A percentile compares a stretch with the other conserved stretches of the same genome.
phyloP scores from a whole-genome alignment of 2,797 vertebrate genomes.

The Hydrolagus colliei region DNA sequence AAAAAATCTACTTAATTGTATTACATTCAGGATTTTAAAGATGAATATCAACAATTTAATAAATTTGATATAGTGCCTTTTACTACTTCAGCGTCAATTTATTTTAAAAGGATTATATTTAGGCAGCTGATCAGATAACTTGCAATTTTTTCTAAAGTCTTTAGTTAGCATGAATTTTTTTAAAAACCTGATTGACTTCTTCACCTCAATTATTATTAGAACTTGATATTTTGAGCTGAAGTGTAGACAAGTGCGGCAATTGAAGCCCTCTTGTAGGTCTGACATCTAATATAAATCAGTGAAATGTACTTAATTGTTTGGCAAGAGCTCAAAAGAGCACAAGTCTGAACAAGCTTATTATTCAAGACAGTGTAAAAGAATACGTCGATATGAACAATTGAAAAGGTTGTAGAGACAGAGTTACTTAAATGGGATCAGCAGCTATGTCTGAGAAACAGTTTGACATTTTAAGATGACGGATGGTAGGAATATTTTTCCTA shows the following conservation, averaged over 20 bases:
- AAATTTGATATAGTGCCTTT: too few species aligned
- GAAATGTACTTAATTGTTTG: not conserved
- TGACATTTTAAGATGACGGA: not conserved
- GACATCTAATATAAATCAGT: not conserved
- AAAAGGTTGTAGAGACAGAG: not conserved
- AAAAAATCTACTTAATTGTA: too few species aligned
- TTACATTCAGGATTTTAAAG: too few species aligned
- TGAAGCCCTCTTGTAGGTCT: not conserved
- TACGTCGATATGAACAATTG: not conserved
- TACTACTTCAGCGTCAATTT: too few species aligned
- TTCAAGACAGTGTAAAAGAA: not conserved
- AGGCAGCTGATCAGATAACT: too few species aligned
- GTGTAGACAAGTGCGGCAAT: not conserved
- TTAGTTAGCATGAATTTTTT: too few species aligned
- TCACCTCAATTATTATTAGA: not conserved
- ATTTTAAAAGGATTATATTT: too few species aligned
- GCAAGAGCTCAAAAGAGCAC: not conserved
- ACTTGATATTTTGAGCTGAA: not conserved
- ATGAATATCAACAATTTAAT: too few species aligned
- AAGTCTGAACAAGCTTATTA: constrained; percentile 8
- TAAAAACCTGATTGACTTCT: too few species aligned
- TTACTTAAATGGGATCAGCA: not conserved
- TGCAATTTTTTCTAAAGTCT: too few species aligned
- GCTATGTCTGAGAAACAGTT: not conserved
- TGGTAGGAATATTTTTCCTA: not conserved